These are phyloP conservation scores for Perca flavescens DNA, from an alignment of 2,113 vertebrate species.

Conservation along the genomic window DNA sequence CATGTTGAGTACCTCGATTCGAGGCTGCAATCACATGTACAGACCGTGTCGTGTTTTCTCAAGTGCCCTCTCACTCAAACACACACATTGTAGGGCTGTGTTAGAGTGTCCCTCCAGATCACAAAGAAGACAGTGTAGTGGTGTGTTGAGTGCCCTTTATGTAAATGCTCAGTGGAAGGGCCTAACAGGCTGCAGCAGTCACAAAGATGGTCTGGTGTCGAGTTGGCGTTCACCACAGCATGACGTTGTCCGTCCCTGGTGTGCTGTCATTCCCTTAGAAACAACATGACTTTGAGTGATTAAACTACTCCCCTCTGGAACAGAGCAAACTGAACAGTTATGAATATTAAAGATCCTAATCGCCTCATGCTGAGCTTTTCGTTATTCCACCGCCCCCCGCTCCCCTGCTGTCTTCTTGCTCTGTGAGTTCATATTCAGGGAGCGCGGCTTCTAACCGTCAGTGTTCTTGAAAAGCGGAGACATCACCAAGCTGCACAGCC, in stretches of 20 bases:
- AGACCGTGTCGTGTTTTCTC: conserved; percentile 61
- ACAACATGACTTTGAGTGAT: conserved; percentile 77
- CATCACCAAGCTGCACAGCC: conserved; percentile 4
- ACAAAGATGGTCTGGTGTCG: conserved; percentile 47
- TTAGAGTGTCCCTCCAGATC: conserved; percentile 70
- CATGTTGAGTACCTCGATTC: conserved; percentile 61
- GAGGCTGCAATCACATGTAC: conserved; percentile 71
- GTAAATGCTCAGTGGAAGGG: conserved; percentile 67
- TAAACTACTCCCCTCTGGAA: conserved; percentile 71
- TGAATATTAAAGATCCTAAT: conserved; percentile 80
- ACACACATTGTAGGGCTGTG: conserved; percentile 41
- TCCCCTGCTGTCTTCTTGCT: conserved; percentile 30
- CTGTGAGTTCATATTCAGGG: conserved; percentile 42
- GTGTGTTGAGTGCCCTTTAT: conserved; percentile 73
- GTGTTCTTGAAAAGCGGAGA: conserved; percentile 22
- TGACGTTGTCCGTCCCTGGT: conserved; percentile 61
- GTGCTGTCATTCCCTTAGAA: conserved; percentile 73
- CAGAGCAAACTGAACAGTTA: conserved; percentile 62
- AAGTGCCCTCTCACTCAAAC: conserved; percentile 66
- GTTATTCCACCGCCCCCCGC: not conserved
- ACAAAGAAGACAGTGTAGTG: conserved; percentile 41
- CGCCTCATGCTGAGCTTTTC: conserved; percentile 58
- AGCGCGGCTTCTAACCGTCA: conserved; percentile 9
- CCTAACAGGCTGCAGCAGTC: conserved; percentile 70
- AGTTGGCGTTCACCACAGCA: conserved; percentile 61